Evolutionary conservation across 1,140 invertebrate species (phyloP).

Genomic region (Micrasema minimum): DNA sequence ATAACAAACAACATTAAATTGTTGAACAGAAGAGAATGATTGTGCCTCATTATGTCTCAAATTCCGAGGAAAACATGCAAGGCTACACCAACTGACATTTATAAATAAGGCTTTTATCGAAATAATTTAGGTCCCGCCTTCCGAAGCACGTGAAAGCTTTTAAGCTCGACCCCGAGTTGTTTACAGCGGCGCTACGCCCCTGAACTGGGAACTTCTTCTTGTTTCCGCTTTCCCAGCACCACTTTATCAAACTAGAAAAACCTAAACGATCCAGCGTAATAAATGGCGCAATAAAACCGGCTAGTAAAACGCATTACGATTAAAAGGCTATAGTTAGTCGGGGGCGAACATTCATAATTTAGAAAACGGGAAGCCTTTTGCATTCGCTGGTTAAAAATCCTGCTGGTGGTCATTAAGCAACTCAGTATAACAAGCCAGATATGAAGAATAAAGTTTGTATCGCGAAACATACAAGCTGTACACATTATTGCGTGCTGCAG

Average conservation of each 20-base stretch:
- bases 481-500: conserved; percentile 5
- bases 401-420: background rate
- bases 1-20: too few relatives aligned
- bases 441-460: conserved; percentile 21
- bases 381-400: conserved; percentile 7
- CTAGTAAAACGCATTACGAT: conserved; percentile 27
- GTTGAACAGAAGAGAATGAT: too few relatives aligned
- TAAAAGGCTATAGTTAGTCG: conserved; percentile 19
- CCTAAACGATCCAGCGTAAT: conserved; percentile 13
- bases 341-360: conserved; percentile 4
- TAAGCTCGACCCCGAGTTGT: conserved; percentile 23
- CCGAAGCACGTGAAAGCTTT: conserved; percentile 18
- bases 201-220: background rate
- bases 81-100: conserved; percentile 4
- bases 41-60: too few relatives aligned
- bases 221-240: background rate
- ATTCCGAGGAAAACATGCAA: too few relatives aligned
- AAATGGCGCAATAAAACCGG: conserved; percentile 31
- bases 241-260: conserved; percentile 34
- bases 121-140: conserved; percentile 2
- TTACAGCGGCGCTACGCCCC: conserved; percentile 12
- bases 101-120: conserved; percentile 17
- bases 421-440: too few relatives aligned
- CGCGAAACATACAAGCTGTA: too few relatives aligned
- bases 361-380: conserved; percentile 6